Conservation (phyloP, 1,140 invertebrate genomes). For the Mercenaria mercenaria region DNA sequence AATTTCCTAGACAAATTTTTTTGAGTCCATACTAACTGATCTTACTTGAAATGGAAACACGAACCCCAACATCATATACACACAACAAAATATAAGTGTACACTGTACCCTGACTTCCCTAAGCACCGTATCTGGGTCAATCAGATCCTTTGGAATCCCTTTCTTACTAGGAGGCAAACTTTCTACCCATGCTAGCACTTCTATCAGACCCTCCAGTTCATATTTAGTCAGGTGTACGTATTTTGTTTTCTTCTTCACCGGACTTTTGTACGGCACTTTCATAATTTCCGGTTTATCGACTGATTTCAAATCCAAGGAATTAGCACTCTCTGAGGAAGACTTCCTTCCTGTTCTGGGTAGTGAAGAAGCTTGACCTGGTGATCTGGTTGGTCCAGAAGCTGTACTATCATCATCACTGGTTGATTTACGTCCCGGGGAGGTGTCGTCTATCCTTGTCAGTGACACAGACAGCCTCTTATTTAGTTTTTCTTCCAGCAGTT, state of each 20-base stretch:
- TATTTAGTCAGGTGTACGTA: constrained; percentile 87
- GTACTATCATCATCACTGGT: constrained; percentile 74
- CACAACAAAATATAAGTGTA: too few species aligned
- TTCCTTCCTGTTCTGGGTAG: constrained; percentile 62
- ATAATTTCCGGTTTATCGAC: constrained; percentile 51
- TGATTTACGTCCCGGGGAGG: constrained; percentile 52
- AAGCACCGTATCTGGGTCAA: constrained; percentile 95
- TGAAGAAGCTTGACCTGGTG: constrained; percentile 56
- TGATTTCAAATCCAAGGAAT: constrained; percentile 72
- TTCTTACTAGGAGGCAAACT: constrained; percentile 95
- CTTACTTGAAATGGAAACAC: too few species aligned
- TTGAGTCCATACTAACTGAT: too few species aligned
- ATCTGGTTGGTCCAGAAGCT: constrained; percentile 59
- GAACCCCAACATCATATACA: too few species aligned
- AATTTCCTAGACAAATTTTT: too few species aligned
- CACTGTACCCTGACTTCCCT: constrained; percentile 90
- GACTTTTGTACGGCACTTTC: constrained; percentile 50
- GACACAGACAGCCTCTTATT: constrained; percentile 55
- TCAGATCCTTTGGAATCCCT: constrained; percentile 96
- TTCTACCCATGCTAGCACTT: constrained; percentile 95
- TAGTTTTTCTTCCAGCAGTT: constrained; percentile 49
- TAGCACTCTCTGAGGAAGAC: constrained; percentile 73
- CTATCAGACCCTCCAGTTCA: constrained; percentile 92
- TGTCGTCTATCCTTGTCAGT: constrained; percentile 79
- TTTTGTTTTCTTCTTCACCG: constrained; percentile 55